These are phyloP conservation scores for Pycnomerus fuliginosus DNA, from an alignment of 2,888 invertebrate species.

Conservation along the genomic window DNA sequence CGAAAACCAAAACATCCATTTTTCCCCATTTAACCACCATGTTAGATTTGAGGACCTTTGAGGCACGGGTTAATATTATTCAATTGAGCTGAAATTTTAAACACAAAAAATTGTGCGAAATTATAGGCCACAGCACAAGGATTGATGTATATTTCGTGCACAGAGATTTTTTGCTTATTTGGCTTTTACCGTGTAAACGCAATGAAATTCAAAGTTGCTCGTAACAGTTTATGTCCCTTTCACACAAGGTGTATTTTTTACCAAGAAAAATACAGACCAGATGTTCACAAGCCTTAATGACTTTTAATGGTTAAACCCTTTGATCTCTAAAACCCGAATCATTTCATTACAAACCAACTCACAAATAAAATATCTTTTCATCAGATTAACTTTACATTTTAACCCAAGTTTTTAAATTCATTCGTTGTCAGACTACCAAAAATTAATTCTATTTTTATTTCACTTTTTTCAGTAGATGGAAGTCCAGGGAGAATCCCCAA, in stretches of 20 bases:
- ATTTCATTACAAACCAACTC: slow-evolving; percentile 8
- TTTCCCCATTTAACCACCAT: too few species aligned
- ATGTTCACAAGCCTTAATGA: slow-evolving; percentile 10
- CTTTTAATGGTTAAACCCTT: slow-evolving; percentile 9
- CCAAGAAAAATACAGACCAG: slow-evolving; percentile 7
- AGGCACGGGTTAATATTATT: too few species aligned
- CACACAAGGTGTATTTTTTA: slow-evolving; percentile 6
- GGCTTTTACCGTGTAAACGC: too few species aligned
- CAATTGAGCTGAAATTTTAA: too few species aligned
- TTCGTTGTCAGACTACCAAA: background rate
- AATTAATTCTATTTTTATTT: background rate
- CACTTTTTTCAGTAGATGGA: slow-evolving; percentile 37
- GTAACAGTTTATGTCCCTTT: background rate
- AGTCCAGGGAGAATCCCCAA: slow-evolving; percentile 42
- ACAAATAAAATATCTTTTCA: background rate
- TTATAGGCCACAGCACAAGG: background rate
- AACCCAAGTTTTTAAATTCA: background rate
- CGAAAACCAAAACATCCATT: too few species aligned
- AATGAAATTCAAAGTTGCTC: background rate
- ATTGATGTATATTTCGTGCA: background rate
- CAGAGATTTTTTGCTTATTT: too few species aligned
- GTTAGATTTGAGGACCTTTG: too few species aligned
- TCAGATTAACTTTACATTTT: background rate
- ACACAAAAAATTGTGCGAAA: slow-evolving; percentile 1
- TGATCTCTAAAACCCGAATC: slow-evolving; percentile 8